Base-by-base conservation (phyloP, 2,113 vertebrate genomes). In the Sceloporus tristichus region DNA sequence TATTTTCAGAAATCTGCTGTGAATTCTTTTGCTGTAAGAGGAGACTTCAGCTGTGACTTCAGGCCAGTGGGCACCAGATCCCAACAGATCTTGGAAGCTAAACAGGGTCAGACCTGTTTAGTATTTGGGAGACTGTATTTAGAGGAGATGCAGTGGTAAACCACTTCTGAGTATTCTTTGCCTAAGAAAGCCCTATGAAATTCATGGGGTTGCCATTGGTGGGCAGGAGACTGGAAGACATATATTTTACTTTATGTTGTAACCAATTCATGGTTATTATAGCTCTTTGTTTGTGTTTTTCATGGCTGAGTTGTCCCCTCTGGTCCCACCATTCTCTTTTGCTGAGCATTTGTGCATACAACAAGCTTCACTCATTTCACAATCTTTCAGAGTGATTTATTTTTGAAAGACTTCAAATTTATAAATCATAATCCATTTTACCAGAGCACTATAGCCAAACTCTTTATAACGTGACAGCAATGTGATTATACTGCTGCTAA, bases 401-500 rank as follows among this genome's bases (percentile, higher is more conserved):
- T 85, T 86, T 48, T 86, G 21, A 86, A 78, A 54, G n/a, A 48
- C 62, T 68, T 86, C 62, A 77, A 34, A 68, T 87, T 80, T 87
- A 54, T 13, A 71, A 62, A 42, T 40, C 34, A 11, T 59, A 80
- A 73, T 86, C 76, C 65, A 68, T 54, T 65, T 66, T 74, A 48
- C 38, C 59, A 53, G 21, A 78, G 56, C 65, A 79, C 53, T 79
- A 86, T 21, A 79, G 75, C 38, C 34, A 27, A 83, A 56, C 29
- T 71, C 48, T 73, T 84, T 84, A 73, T 84, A 84, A 84, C 54
- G n/a, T 84, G 48, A 34, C 48, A 66, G 42, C 42, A 86, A 38
- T 53, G n/a, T 62, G 83, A 59, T 56, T 59, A 48, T 70, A 34
- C 29, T 86, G 27, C 19, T 68, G 13, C 62, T 79, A 86, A 79